Evolutionary conservation across 2,797 vertebrate species (phyloP).

Genomic region (Denticeps clupeoides): DNA sequence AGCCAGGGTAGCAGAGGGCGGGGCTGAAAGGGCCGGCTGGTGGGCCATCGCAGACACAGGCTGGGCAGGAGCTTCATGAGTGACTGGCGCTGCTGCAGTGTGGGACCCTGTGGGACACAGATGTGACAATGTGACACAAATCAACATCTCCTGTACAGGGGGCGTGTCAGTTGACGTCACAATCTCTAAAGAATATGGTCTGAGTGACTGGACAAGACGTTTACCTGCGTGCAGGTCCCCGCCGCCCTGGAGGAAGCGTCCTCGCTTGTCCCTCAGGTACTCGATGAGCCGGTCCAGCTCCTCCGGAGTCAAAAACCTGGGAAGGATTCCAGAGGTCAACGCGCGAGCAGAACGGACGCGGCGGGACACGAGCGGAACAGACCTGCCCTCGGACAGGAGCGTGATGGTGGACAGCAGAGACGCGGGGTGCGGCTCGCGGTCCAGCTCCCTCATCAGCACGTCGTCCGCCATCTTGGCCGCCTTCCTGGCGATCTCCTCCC

Average conservation of each 20-base stretch:
- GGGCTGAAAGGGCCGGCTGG: constrained; percentile 30
- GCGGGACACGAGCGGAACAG: neutral
- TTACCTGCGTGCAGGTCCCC: constrained; percentile 69
- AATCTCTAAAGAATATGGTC: neutral
- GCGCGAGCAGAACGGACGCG: neutral
- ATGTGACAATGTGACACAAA: neutral
- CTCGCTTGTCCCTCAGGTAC: constrained; percentile 81
- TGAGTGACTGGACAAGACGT: constrained; percentile 10
- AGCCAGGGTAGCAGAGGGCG: constrained; percentile 39
- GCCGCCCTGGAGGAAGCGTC: constrained; percentile 62
- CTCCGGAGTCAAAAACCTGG: constrained; percentile 79
- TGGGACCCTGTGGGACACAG: constrained; percentile 21
- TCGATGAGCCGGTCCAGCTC: constrained; percentile 81
- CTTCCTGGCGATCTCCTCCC: constrained; percentile 83
- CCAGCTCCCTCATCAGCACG: constrained; percentile 78
- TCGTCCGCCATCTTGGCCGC: constrained; percentile 97
- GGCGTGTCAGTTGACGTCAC: no score
- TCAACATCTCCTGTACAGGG: neutral
- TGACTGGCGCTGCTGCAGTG: constrained; percentile 20
- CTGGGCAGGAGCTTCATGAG: constrained; percentile 36
- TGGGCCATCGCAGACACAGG: constrained; percentile 24
- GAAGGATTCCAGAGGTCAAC: neutral
- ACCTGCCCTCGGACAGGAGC: constrained; percentile 78
- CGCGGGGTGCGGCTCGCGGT: constrained; percentile 72
- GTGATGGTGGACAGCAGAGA: constrained; percentile 77